A percentile compares a stretch with the other conserved stretches of the same genome.
Evolutionary conservation across 2,888 invertebrate species (phyloP).

Genomic region (Sisyra nigra): DNA sequence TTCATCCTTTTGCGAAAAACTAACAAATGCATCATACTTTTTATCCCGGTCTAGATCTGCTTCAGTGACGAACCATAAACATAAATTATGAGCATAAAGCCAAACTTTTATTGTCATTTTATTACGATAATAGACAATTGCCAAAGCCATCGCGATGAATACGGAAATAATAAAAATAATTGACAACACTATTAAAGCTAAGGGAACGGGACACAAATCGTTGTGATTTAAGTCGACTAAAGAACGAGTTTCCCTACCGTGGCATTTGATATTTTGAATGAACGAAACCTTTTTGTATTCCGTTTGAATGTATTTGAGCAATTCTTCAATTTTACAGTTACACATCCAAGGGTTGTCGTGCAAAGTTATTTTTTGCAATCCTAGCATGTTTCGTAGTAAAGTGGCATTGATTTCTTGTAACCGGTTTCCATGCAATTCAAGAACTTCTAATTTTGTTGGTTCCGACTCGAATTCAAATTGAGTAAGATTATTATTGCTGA

Average conservation of each 20-base stretch:
- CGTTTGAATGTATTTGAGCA: too few species aligned
- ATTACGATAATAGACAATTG: slow-evolving; percentile 32
- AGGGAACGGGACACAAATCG: too few species aligned
- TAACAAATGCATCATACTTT: slow-evolving; percentile 63
- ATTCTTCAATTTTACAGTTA: neutral
- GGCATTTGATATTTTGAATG: too few species aligned
- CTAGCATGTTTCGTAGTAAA: neutral
- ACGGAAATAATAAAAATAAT: neutral
- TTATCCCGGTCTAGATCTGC: slow-evolving; percentile 51
- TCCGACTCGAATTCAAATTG: neutral
- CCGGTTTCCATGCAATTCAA: slow-evolving; percentile 1
- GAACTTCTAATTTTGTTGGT: neutral
- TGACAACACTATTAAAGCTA: too few species aligned
- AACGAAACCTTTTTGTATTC: too few species aligned
- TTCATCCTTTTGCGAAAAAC: slow-evolving; percentile 63
- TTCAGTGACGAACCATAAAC: slow-evolving; percentile 46
- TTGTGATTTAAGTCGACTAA: too few species aligned
- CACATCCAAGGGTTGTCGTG: neutral
- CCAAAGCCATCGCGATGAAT: slow-evolving; percentile 5
- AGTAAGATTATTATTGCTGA: neutral
- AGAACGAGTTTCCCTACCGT: too few species aligned
- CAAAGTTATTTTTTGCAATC: neutral
- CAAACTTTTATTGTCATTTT: slow-evolving; percentile 49
- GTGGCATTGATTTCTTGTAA: neutral
- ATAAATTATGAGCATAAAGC: slow-evolving; percentile 42